A percentile compares a stretch with the other conserved stretches of the same genome.
phyloP scores from a whole-genome alignment of 2,113 vertebrate genomes.

The Girardinichthys multiradiatus region DNA sequence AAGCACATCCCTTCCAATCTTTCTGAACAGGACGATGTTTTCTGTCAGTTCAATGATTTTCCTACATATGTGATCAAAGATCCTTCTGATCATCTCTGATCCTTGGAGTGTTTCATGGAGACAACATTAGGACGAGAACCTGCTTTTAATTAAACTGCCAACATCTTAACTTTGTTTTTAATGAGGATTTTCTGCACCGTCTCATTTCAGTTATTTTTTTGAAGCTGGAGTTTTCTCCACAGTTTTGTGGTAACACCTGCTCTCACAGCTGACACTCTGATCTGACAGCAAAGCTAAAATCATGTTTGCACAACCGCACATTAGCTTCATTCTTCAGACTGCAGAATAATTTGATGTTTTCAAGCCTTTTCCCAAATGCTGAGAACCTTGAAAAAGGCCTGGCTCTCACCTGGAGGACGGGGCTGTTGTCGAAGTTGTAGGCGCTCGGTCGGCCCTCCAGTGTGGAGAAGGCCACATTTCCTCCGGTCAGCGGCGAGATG shows the following conservation, averaged over 20 bases:
- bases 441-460: slow-evolving; percentile 94
- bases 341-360: not conserved
- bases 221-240: too few species aligned
- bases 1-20: too few species aligned
- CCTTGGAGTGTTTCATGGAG: not conserved
- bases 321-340: not conserved
- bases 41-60: too few species aligned
- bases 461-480: slow-evolving; percentile 96
- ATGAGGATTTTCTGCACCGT: not conserved
- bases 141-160: not conserved
- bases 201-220: not conserved
- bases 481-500: slow-evolving; percentile 95
- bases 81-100: not conserved
- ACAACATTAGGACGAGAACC: not conserved
- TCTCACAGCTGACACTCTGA: not conserved
- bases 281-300: not conserved
- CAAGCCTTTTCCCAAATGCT: not conserved
- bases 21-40: too few species aligned
- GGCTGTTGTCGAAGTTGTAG: slow-evolving; percentile 97
- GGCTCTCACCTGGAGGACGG: slow-evolving; percentile 89
- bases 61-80: too few species aligned
- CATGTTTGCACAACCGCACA: not conserved
- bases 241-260: not conserved
- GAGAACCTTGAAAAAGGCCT: too few species aligned
- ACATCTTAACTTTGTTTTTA: not conserved